Conservation (phyloP, 2,113 vertebrate genomes). For the Nycticryphes semicollaris region DNA sequence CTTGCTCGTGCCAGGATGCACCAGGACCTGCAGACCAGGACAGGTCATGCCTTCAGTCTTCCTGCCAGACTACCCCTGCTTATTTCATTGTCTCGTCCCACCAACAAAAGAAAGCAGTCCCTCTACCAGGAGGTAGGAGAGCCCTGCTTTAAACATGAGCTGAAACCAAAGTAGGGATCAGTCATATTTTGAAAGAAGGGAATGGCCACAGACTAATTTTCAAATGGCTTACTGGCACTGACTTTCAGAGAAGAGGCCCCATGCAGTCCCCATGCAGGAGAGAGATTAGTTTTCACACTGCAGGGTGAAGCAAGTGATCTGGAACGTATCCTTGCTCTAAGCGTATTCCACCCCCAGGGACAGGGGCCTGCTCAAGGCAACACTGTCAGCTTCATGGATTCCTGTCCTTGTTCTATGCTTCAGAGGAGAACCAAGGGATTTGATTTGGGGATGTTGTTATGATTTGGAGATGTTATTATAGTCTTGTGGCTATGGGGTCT, state of each 20-base stretch:
- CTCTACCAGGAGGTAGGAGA: neutral
- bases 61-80: neutral
- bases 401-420: neutral
- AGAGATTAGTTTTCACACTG: neutral
- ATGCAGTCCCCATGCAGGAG: neutral
- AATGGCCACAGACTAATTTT: neutral
- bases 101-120: rapidly evolving
- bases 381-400: neutral
- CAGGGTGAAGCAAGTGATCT: neutral
- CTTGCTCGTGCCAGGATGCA: neutral
- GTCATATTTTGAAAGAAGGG: neutral
- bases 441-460: neutral
- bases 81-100: neutral
- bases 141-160: neutral
- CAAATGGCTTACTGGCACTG: neutral
- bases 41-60: neutral
- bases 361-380: neutral
- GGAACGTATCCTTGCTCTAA: neutral
- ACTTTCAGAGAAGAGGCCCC: neutral
- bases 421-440: neutral
- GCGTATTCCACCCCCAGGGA: neutral
- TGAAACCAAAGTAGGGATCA: neutral
- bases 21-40: neutral
- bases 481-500: neutral
- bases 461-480: neutral